Evolutionary conservation across 2,888 invertebrate genomes (phyloP).

Genomic region (Dioctria rufipes): DNA sequence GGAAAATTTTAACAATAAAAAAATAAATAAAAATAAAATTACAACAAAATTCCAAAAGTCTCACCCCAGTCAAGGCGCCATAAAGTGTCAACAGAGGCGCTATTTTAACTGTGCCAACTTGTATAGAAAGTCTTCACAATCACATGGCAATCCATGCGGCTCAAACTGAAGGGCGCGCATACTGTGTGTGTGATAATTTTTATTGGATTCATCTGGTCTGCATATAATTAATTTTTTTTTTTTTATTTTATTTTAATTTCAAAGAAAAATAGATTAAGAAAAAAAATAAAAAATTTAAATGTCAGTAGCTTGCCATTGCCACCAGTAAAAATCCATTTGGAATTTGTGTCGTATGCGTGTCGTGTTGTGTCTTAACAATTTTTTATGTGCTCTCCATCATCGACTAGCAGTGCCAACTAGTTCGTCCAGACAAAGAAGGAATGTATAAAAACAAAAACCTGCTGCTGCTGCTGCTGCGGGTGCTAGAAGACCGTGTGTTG

Average conservation of each 20-base stretch:
- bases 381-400: no score
- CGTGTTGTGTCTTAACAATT: no score
- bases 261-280: neutral
- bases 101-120: neutral
- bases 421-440: no score
- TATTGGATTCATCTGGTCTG: constrained; percentile 45
- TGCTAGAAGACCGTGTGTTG: neutral
- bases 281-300: constrained; percentile 17
- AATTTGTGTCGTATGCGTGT: neutral
- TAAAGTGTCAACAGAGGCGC: constrained; percentile 12
- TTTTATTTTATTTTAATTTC: neutral
- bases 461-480: no score
- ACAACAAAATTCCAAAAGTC: constrained; percentile 30
- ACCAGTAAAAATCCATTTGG: neutral
- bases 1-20: no score
- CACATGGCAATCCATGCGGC: constrained; percentile 11
- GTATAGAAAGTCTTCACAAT: neutral
- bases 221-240: constrained; percentile 34
- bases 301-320: neutral
- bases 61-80: constrained; percentile 18
- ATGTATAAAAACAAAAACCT: no score
- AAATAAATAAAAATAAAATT: constrained; percentile 15
- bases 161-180: constrained; percentile 27
- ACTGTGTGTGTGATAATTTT: constrained; percentile 29
- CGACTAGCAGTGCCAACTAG: no score